Percentiles rank a stretch among this genome's conserved stretches.
Evolutionary conservation across 2,888 invertebrate genomes (phyloP).

Genomic region (Augiades crinisus): DNA sequence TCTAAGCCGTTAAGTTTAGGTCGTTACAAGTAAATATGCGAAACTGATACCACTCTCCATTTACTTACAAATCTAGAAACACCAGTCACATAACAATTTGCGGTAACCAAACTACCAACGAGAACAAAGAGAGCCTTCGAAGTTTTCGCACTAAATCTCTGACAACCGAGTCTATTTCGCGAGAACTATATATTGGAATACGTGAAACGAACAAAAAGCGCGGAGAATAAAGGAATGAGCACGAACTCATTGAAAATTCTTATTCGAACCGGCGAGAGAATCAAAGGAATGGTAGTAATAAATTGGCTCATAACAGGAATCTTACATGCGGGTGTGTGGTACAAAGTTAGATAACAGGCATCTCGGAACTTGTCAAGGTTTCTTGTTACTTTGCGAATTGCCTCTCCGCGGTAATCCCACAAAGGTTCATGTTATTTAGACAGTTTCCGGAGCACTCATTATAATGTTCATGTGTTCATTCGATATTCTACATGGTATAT

Average conservation of each 20-base stretch:
- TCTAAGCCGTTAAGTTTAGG: too few species aligned
- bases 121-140: neutral
- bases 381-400: constrained; percentile 32
- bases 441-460: constrained; percentile 35
- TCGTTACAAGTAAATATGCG: neutral
- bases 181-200: constrained; percentile 4
- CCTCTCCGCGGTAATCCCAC: constrained; percentile 28
- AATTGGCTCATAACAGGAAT: constrained; percentile 39
- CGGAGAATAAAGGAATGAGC: constrained; percentile 13
- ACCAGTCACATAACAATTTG: neutral
- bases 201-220: constrained; percentile 12
- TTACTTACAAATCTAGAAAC: neutral
- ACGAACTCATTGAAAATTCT: constrained; percentile 27
- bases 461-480: neutral
- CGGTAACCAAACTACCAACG: neutral
- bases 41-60: neutral
- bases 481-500: too few species aligned
- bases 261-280: constrained; percentile 14
- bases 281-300: constrained; percentile 31
- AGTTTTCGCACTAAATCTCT: constrained; percentile 5
- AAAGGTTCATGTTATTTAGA: constrained; percentile 21
- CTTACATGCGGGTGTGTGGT: constrained; percentile 34
- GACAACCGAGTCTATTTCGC: constrained; percentile 7
- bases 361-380: constrained; percentile 36
- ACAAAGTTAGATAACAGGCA: constrained; percentile 40